These are phyloP conservation scores for Drosophila orosa DNA, from an alignment of 1,140 invertebrate species.

Conservation along the genomic window DNA sequence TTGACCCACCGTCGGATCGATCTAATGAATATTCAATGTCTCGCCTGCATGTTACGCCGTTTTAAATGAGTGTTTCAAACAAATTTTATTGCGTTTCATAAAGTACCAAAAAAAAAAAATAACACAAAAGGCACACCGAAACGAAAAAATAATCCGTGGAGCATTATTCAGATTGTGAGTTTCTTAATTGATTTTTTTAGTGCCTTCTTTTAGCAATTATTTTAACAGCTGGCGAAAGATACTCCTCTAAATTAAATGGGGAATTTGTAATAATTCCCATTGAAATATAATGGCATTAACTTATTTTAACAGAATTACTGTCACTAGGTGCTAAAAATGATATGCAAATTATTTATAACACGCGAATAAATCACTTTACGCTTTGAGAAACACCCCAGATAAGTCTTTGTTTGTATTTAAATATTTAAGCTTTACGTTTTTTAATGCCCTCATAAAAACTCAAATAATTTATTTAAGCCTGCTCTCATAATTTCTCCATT, in stretches of 20 bases:
- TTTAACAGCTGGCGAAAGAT: constrained; percentile 40
- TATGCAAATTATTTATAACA: background rate
- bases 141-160: constrained; percentile 29
- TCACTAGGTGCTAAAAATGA: background rate
- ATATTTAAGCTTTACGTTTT: background rate
- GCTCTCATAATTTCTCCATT: constrained; percentile 26
- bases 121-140: constrained; percentile 20
- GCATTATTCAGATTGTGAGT: constrained; percentile 19
- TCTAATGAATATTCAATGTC: constrained; percentile 71
- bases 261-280: constrained; percentile 7
- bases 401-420: constrained; percentile 3
- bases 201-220: constrained; percentile 35
- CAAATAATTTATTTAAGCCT: constrained; percentile 9
- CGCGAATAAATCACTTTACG: background rate
- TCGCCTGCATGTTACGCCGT: constrained; percentile 71
- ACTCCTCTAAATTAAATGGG: constrained; percentile 28
- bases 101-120: constrained; percentile 35
- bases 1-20: constrained; percentile 49
- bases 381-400: background rate
- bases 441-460: background rate
- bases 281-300: constrained; percentile 1
- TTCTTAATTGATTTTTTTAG: constrained; percentile 65
- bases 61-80: constrained; percentile 72
- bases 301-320: constrained; percentile 10
- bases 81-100: constrained; percentile 73